Base-by-base conservation (phyloP, 2,888 invertebrate genomes). In the Thysanoteuthis rhombus region DNA sequence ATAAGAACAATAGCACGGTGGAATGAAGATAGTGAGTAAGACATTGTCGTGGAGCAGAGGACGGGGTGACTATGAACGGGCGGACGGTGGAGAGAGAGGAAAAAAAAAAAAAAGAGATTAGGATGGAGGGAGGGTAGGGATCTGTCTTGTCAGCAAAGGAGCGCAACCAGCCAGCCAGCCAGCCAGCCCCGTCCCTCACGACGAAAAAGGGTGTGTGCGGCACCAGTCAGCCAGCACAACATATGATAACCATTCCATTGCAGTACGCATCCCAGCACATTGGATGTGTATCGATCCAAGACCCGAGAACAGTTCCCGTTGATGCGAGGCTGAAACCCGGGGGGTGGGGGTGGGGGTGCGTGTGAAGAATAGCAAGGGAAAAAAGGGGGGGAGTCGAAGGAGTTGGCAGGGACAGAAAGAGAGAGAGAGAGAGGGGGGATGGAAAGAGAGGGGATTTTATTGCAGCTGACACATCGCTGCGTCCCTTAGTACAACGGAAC, bases 141-240 rank as follows among this genome's bases (percentile, higher is more conserved):
- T 52, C 3, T 52, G 47, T 22, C 47, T 52, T 52, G 47, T 75
- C 75, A 75, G 58, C 58, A 58, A 32, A 58, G 32, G 58, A 58
- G 58, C 32, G 58, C 58, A 58, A 1, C 58, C n/a, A n/a, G n/a
- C n/a, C n/a, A n/a, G n/a, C n/a, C n/a, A 8, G 32, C 58, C 32
- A 28, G 2, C 75, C 75, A 32, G 16, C 75, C 75, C n/a, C 75
- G 12, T n/a, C 32, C 75, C n/a, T 75, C 22, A 75, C 75, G 10
- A 32, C 1, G 32, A 28, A 75, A 2, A 19, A 19, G 75, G 32
- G 75, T n/a, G 75, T 2, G 5, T 28, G n/a, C 16, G 75, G 75
- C 75, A 75, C 75, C 75, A 75, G 75, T n/a, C 75, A 75, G 75
- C 75, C 75, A 75, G 75, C 75, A 75, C 75, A 75, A 75, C 75